Evolutionary conservation across 2,113 vertebrate species (phyloP), one percentile per base, ranked within the genome.

Genomic region (Nothobranchius kuhntae): DNA sequence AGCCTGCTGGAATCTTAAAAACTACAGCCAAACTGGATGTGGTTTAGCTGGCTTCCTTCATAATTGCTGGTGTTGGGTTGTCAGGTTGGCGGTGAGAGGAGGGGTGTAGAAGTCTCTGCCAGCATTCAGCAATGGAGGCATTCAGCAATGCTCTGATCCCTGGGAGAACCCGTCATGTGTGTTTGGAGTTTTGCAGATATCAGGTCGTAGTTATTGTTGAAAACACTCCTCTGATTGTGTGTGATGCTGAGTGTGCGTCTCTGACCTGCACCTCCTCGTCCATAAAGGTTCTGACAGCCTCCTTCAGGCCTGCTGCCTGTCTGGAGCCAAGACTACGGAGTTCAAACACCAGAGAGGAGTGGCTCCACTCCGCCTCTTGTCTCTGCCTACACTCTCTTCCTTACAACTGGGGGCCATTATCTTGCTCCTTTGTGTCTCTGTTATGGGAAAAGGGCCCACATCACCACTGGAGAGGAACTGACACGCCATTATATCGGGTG

Each of bases 401-500:
- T 81, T 87, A 70, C 91, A 89, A 90, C 88, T 88, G 75, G 88
- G 86, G 90, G 77, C 89, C 85, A 89, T 92, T 89, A 91, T 90
- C 83, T 75, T 40, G 69, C 83, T 91, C 83, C 82, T 92, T 90
- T 92, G 88, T 92, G 89, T 89, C 87, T 90, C 78, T 85, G 80
- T 90, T 91, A 88, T 94, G 93, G 91, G 92, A 91, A 91, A 92
- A 88, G n/a, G 81, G 67, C 85, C 91, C 87, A 61, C 80, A 91
- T 91, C 84, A 91, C 90, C 90, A 88, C 88, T 85, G 90, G 86
- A 92, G 89, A 92, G 89, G 71, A 40, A 88, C 90, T 90, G 91
- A 91, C 90, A 92, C 79, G 87, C 93, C 91, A 93, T 95, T 94
- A 92, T 92, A 92, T 90, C 93, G 91, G 92, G 92, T 91, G 92